phyloP scores from a whole-genome alignment of 2,113 vertebrate genomes.

The Anhinga anhinga region DNA sequence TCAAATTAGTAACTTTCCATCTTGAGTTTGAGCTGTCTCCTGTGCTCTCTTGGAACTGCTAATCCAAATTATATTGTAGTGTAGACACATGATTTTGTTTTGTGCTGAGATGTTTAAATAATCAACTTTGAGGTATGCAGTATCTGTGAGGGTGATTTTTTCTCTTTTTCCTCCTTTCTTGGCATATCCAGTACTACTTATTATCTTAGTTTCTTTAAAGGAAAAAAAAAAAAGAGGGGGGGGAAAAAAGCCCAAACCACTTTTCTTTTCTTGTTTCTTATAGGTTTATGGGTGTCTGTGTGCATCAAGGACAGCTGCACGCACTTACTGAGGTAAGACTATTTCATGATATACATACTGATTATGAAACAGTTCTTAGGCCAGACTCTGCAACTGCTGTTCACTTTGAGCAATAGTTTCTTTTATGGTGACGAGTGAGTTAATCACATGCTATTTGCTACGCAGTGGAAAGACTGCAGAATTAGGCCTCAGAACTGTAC shows the following conservation, averaged over 20 bases:
- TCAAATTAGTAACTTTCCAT: not conserved
- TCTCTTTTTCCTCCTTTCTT: not conserved
- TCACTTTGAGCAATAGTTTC: not conserved
- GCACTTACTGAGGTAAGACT: constrained; percentile 95
- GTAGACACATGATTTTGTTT: not conserved
- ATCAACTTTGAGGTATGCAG: not conserved
- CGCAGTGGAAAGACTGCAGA: not conserved
- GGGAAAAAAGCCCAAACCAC: constrained; percentile 51
- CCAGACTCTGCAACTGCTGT: not conserved
- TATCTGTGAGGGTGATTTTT: not conserved
- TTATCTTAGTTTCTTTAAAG: not conserved
- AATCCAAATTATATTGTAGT: not conserved
- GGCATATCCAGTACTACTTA: not conserved
- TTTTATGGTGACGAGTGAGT: not conserved
- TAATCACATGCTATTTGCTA: not conserved
- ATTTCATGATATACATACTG: constrained; percentile 6
- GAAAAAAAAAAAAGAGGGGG: not conserved
- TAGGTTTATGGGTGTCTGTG: constrained; percentile 98
- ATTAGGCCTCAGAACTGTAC: not conserved
- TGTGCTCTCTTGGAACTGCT: not conserved
- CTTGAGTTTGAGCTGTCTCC: not conserved
- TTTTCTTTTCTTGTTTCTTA: constrained; percentile 66
- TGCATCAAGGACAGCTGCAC: constrained; percentile 96
- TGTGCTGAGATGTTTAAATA: not conserved
- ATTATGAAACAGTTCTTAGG: not conserved